Evolutionary conservation across 2,888 invertebrate genomes (phyloP), one percentile per base, ranked within the genome.

Genomic region (Drosophila pseudotalamancana): DNA sequence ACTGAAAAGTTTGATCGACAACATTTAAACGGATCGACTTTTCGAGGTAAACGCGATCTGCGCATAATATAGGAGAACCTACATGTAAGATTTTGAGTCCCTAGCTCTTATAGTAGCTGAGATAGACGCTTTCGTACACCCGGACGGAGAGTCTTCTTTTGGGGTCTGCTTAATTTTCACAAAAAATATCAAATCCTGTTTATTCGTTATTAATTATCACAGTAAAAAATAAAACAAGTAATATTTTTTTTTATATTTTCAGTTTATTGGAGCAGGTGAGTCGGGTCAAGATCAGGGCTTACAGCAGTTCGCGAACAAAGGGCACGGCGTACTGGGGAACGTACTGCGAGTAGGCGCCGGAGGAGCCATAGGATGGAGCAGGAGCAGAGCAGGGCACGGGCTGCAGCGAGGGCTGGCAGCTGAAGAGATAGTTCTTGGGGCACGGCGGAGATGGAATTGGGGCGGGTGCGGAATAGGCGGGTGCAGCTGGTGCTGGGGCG

Each of bases 401-500:
- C 49, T 81, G 68, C 46, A 90, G 63, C 0, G 72, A 77, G 37
- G 91, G 90, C 45, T 84, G 79, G 71, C 90, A 90, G 57, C 91
- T 90, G 66, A 90, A 80, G 53, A 90, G 62, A 51, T 90, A 89
- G 66, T 87, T 89, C 59, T 79, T 88, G 31, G 90, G 84, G 61
- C 90, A 90, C n/a, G 88, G 87, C 40, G 87, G 84, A 2, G 89
- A 50, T 46, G 87, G 69, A 35, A 84, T 51, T 5, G 88, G 51
- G 9, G 60, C 48, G 6, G 68, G 69, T 21, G 65, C 60, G 6
- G 66, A 66, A 29, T 66, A 68, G 14, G 59, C 35, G 1, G 64
- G 57, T 0, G 70, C 51, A 6, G 76, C 63, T 2, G 79, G 71
- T 1, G 83, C 84, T 5, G 81, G 78, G 1, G 74, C 73, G 12